Percentiles rank a stretch among this genome's conserved stretches.
Evolutionary conservation across 2,113 vertebrate genomes (phyloP).

Genomic region (Rhynchomys soricoides): DNA sequence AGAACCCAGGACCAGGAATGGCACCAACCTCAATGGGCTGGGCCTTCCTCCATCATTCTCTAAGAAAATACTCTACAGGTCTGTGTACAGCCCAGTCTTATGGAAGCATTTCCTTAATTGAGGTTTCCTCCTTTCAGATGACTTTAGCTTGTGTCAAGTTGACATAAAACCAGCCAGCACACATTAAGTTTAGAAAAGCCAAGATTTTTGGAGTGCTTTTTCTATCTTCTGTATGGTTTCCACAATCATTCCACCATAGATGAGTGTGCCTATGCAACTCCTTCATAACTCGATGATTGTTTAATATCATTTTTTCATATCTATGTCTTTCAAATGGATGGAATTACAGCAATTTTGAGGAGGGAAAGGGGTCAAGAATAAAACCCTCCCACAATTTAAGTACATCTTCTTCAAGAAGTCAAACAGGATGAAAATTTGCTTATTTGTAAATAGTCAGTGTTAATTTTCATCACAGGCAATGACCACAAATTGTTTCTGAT

Average conservation of each 20-base stretch:
- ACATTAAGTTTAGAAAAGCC: slow-evolving; percentile 14
- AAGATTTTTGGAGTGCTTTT: slow-evolving; percentile 17
- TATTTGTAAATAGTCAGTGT: neutral
- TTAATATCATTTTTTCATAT: slow-evolving; percentile 47
- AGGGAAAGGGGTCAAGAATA: neutral
- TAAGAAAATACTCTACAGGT: neutral
- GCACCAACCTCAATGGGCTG: neutral
- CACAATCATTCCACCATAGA: neutral
- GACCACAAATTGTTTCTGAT: neutral
- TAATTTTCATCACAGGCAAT: slow-evolving; percentile 42
- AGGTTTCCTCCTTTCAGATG: neutral
- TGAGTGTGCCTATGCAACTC: neutral
- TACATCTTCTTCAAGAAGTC: slow-evolving; percentile 51
- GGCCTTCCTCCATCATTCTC: neutral
- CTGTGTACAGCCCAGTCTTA: neutral
- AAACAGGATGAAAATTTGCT: slow-evolving; percentile 26
- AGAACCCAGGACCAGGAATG: neutral
- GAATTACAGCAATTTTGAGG: neutral
- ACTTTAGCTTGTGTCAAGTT: neutral
- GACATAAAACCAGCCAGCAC: neutral
- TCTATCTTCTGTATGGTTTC: neutral
- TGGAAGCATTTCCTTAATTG: neutral
- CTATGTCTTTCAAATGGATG: slow-evolving; percentile 4
- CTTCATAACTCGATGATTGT: neutral
- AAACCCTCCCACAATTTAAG: neutral